Base-by-base conservation (phyloP, 23 tunicate genomes). In the Ciona savignyi region DNA sequence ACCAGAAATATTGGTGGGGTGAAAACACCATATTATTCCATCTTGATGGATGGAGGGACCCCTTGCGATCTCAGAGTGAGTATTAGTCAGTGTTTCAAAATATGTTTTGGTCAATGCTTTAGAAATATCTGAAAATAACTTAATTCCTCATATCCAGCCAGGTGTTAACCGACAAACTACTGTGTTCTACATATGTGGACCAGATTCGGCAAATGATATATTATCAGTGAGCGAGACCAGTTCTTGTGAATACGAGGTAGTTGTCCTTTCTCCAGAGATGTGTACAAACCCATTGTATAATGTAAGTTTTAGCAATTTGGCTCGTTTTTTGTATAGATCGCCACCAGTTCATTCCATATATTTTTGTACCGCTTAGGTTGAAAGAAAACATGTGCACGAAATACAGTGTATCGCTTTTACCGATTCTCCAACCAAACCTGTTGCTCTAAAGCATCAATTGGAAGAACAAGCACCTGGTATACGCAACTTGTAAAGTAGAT, bases 171-270 rank as follows among this genome's bases (percentile, higher is more conserved):
- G 99, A 28, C 80, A 48, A 34, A 94, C 91, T 35, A 74, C 49
- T 4, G 83, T 94, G 25, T 29, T 78, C 3, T 94, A 94, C 63
- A 72, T 94, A 1, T 94, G 99, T 63, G 72, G 85, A 1, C 83
- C 87, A 42, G 70, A 66, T 3, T 66, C 90, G 11, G 27, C 69
- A 11, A 80, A 88, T 76, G 77, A 75, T 27, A 69, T 85, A 30
- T 48, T 80, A 23, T 82, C 96, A 2, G 81, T 95, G 11, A 80
- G 78, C 9, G 99, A 95, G 80, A 84, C 92, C 1, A 78, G 85
- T 27, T 77, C 99, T 19, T 95, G 99, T 70, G 87, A 95, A 68
- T 95, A 95, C 68, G 99, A 95, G 63, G 32, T 95, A 22, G 72
- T 88, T 33, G 81, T 95, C 3, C 70, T 71, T 22, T 68, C 99